Conservation (phyloP, 2,888 invertebrate species). For the Exephanes ischioxanthus region DNA sequence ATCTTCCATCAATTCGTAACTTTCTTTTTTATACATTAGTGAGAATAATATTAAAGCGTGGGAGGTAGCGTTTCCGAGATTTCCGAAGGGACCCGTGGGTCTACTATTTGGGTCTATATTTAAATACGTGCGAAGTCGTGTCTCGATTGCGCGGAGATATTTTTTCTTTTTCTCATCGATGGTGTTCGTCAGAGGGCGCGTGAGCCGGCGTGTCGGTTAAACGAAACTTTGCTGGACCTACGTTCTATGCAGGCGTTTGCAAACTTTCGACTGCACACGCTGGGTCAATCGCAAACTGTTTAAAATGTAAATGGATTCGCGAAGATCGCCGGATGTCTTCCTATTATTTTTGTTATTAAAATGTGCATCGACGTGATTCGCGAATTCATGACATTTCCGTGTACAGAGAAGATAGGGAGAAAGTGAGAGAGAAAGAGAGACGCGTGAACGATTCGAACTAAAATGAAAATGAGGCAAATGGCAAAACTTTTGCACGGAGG, state of each 20-base stretch:
- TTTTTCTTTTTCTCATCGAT: constrained; percentile 18
- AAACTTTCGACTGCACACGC: constrained; percentile 74
- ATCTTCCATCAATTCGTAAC: constrained; percentile 60
- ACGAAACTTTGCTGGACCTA: constrained; percentile 77
- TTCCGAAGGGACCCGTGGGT: background rate
- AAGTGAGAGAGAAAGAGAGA: constrained; percentile 6
- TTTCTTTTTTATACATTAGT: constrained; percentile 58
- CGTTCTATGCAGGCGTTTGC: constrained; percentile 78
- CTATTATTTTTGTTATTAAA: constrained; percentile 24
- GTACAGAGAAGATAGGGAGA: background rate
- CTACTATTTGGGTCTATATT: constrained; percentile 14
- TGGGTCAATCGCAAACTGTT: constrained; percentile 20
- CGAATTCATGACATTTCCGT: constrained; percentile 9
- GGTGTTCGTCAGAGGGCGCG: constrained; percentile 27
- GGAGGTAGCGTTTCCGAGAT: constrained; percentile 55
- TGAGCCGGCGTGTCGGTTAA: constrained; percentile 51
- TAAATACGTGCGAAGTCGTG: constrained; percentile 16
- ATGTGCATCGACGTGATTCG: background rate
- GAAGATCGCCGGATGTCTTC: constrained; percentile 28
- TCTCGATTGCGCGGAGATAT: constrained; percentile 31
- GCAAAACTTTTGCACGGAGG: constrained; percentile 24
- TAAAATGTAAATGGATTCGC: constrained; percentile 1
- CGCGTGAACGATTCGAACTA: constrained; percentile 10
- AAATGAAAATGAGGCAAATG: constrained; percentile 1
- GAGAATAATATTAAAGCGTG: constrained; percentile 59